These are phyloP conservation scores for Rhyacophila brunnea DNA, from an alignment of 1,140 invertebrate species.

Conservation along the genomic window DNA sequence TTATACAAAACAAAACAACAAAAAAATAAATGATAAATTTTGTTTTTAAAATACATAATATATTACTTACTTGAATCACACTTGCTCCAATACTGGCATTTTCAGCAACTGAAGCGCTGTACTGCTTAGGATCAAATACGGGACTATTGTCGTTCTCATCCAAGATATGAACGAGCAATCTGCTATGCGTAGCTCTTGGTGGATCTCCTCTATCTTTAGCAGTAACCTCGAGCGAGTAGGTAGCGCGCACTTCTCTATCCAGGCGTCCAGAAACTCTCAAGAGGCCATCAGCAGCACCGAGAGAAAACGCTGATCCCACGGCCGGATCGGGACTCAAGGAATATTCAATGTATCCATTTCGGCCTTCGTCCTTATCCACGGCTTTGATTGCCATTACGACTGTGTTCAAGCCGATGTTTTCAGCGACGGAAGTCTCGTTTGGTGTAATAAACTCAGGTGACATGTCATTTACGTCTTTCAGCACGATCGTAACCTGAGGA, in stretches of 20 bases:
- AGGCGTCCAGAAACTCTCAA: slow-evolving; percentile 76
- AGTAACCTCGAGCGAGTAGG: slow-evolving; percentile 77
- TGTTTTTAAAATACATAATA: no score
- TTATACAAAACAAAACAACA: no score
- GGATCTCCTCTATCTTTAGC: slow-evolving; percentile 89
- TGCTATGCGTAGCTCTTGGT: slow-evolving; percentile 66
- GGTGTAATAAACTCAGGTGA: slow-evolving; percentile 85
- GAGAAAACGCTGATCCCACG: slow-evolving; percentile 66
- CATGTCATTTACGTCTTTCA: slow-evolving; percentile 94
- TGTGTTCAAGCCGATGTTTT: slow-evolving; percentile 87
- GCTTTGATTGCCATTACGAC: slow-evolving; percentile 90
- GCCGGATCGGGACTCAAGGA: slow-evolving; percentile 61
- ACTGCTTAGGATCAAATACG: slow-evolving; percentile 83
- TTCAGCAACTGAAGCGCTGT: slow-evolving; percentile 84
- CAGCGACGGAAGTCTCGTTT: slow-evolving; percentile 73
- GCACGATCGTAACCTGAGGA: slow-evolving; percentile 77
- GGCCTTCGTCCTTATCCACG: slow-evolving; percentile 87
- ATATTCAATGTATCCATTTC: slow-evolving; percentile 92
- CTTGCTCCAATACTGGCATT: slow-evolving; percentile 91
- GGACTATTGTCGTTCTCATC: slow-evolving; percentile 96
- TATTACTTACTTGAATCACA: slow-evolving; percentile 79
- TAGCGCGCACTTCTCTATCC: slow-evolving; percentile 81
- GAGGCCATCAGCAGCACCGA: slow-evolving; percentile 86
- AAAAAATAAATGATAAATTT: no score
- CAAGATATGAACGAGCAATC: slow-evolving; percentile 72